Conservation (phyloP, 1,140 invertebrate species). For the Drosophila ercepeae region DNA sequence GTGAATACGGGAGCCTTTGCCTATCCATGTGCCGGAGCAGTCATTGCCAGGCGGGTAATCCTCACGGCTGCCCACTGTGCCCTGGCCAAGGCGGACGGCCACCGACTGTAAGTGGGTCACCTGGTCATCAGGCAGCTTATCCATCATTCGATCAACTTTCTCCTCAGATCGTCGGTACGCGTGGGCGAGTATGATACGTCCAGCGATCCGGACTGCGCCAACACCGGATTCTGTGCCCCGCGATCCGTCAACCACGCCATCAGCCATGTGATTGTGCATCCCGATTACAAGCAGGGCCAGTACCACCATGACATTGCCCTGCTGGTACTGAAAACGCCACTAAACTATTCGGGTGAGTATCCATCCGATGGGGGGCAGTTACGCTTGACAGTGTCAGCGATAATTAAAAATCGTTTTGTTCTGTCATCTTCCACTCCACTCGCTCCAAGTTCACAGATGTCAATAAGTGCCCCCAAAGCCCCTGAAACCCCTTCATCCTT, state of each 20-base stretch:
- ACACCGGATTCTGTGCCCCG: constrained; percentile 87
- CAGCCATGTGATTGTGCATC: constrained; percentile 88
- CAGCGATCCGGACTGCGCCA: constrained; percentile 87
- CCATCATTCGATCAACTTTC: constrained; percentile 30
- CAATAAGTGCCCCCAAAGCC: constrained; percentile 22
- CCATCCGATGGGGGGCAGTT: constrained; percentile 25
- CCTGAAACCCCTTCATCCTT: neutral
- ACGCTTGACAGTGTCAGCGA: constrained; percentile 63
- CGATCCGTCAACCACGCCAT: constrained; percentile 87
- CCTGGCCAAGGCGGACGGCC: constrained; percentile 87
- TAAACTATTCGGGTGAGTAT: constrained; percentile 87
- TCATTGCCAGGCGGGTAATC: constrained; percentile 86
- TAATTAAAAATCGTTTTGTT: constrained; percentile 81
- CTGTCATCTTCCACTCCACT: constrained; percentile 47
- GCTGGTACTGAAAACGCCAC: constrained; percentile 86
- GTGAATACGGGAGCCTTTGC: constrained; percentile 86
- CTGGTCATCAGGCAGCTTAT: constrained; percentile 1
- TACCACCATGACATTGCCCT: constrained; percentile 89
- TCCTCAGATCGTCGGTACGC: constrained; percentile 85
- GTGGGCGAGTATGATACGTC: constrained; percentile 87
- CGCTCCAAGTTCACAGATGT: constrained; percentile 69
- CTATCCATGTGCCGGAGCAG: constrained; percentile 89
- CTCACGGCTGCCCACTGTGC: constrained; percentile 90
- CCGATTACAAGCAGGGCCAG: constrained; percentile 87
- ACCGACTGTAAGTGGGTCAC: constrained; percentile 86